These are phyloP conservation scores for Lasioglossum malachurum DNA, from an alignment of 2,888 invertebrate species.

Conservation along the genomic window DNA sequence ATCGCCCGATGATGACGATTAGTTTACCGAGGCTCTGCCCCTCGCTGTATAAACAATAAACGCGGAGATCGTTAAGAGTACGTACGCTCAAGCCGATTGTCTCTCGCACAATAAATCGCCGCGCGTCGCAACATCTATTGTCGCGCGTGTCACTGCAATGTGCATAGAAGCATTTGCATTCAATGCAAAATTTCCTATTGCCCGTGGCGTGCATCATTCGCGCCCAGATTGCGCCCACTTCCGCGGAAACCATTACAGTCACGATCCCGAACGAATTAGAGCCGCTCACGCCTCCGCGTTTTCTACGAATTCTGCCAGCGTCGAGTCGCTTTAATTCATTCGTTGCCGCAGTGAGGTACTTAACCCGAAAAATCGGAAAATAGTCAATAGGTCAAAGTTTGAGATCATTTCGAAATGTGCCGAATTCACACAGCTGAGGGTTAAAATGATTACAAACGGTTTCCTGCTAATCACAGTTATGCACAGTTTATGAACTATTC, in stretches of 20 bases:
- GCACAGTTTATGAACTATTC: too few relatives aligned
- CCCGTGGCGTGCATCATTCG: slow-evolving; percentile 3
- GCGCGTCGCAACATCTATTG: slow-evolving; percentile 8
- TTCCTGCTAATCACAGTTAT: too few relatives aligned
- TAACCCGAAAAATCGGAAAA: too few relatives aligned
- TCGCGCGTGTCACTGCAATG: slow-evolving; percentile 18
- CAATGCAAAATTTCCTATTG: slow-evolving; percentile 24
- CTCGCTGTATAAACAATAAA: neutral
- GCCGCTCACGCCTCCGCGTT: neutral
- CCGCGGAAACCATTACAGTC: slow-evolving; percentile 25
- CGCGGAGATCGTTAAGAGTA: neutral
- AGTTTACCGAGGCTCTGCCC: neutral
- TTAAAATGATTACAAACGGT: too few relatives aligned
- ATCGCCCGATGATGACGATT: neutral
- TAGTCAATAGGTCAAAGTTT: too few relatives aligned
- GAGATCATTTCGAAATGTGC: too few relatives aligned
- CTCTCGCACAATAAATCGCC: slow-evolving; percentile 16
- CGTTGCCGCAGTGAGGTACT: neutral
- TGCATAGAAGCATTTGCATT: slow-evolving; percentile 28
- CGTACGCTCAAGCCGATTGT: neutral
- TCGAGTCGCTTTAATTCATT: neutral
- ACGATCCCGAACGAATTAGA: slow-evolving; percentile 22
- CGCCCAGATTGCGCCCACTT: slow-evolving; percentile 32
- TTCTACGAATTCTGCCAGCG: neutral
- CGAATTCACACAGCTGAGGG: too few relatives aligned